A percentile compares a stretch with the other conserved stretches of the same genome.
phyloP scores from a whole-genome alignment of 2,888 invertebrate genomes.

The Eustalomyia histrio region DNA sequence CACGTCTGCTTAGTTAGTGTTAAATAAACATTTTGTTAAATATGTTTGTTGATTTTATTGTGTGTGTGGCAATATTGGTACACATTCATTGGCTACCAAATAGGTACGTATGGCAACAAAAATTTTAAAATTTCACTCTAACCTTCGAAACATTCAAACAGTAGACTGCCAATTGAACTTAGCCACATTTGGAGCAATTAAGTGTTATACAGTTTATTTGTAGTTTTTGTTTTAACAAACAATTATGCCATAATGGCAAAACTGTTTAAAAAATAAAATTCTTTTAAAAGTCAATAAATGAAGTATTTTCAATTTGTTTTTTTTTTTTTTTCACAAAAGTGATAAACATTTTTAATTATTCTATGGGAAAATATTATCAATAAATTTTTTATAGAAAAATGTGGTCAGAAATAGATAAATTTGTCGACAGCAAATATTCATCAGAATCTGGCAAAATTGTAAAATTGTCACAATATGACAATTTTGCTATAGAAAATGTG shows the following conservation, averaged over 20 bases:
- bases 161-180: conserved; percentile 54
- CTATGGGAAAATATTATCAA: neutral
- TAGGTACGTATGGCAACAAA: neutral
- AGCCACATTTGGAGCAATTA: conserved; percentile 57
- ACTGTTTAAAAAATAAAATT: neutral
- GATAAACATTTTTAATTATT: neutral
- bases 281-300: no score
- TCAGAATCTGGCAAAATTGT: neutral
- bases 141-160: conserved; percentile 8
- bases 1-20: conserved; percentile 49
- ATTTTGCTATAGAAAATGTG: no score
- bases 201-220: conserved; percentile 28
- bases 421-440: neutral
- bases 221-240: neutral
- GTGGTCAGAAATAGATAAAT: neutral
- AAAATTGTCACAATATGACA: no score
- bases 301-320: no score
- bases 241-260: neutral
- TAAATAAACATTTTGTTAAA: conserved; percentile 46
- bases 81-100: conserved; percentile 39
- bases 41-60: conserved; percentile 29
- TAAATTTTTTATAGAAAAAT: conserved; percentile 5
- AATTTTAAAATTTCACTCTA: conserved; percentile 27
- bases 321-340: no score
- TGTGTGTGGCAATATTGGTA: conserved; percentile 25